Conservation (phyloP, 2,797 vertebrate genomes). For the Petrocephalus sullivani region DNA sequence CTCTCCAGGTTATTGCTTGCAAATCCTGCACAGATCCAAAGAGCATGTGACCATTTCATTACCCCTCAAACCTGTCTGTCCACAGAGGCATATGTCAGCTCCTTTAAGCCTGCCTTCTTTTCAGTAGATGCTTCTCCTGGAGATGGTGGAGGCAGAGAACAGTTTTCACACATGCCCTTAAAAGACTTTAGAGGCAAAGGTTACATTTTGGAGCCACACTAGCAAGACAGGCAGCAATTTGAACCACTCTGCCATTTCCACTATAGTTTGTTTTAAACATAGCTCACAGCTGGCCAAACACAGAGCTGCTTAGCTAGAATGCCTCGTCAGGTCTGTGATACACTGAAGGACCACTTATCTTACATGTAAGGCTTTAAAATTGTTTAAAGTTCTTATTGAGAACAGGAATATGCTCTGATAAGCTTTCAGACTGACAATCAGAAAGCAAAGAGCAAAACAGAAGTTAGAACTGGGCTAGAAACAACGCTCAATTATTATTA, state of each 20-base stretch:
- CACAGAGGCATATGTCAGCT: not conserved
- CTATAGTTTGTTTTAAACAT: slow-evolving; percentile 48
- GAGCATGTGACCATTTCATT: not conserved
- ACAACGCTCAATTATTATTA: no score
- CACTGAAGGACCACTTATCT: not conserved
- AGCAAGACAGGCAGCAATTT: slow-evolving; percentile 31
- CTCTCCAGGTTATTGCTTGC: not conserved
- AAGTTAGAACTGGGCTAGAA: not conserved
- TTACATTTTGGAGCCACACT: slow-evolving; percentile 33
- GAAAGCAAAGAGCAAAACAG: not conserved
- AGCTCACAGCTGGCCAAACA: slow-evolving; percentile 61
- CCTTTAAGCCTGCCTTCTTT: not conserved
- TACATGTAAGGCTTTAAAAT: not conserved
- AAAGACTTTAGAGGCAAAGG: slow-evolving; percentile 23
- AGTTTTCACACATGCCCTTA: slow-evolving; percentile 29
- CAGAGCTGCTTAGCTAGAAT: not conserved
- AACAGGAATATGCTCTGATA: not conserved
- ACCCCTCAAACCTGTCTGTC: not conserved
- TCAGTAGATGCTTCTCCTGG: not conserved
- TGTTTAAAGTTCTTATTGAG: not conserved
- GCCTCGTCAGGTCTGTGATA: not conserved
- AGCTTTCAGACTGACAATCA: not conserved
- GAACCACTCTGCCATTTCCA: slow-evolving; percentile 38
- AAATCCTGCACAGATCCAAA: not conserved
- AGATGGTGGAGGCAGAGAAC: not conserved